Conservation (phyloP, 2,888 invertebrate genomes). For the Masnerella sp. region DNA sequence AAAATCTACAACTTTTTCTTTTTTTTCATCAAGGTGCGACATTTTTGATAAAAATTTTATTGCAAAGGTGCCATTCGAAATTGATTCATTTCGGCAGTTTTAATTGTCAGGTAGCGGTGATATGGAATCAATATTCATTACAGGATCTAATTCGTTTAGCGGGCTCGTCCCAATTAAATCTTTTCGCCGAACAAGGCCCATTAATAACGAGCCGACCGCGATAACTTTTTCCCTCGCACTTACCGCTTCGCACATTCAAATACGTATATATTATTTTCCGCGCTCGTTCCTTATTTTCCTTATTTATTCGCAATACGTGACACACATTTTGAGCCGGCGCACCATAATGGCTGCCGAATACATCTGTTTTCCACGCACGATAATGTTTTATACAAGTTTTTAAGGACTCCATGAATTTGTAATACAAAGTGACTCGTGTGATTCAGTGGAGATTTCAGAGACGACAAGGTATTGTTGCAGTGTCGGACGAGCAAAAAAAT, state of each 20-base stretch:
- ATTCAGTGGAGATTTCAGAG: conserved; percentile 35
- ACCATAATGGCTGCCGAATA: conserved; percentile 30
- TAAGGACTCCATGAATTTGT: conserved; percentile 46
- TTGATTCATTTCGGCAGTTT: too few relatives aligned
- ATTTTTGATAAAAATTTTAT: neutral
- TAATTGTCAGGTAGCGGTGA: too few relatives aligned
- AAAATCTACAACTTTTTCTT: neutral
- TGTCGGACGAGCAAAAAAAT: conserved; percentile 7
- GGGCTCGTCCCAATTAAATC: conserved; percentile 25
- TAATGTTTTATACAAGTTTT: conserved; percentile 47
- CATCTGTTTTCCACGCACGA: conserved; percentile 50
- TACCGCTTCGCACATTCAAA: conserved; percentile 22
- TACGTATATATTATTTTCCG: conserved; percentile 33
- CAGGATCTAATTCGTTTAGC: conserved; percentile 17
- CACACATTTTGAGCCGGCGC: conserved; percentile 13
- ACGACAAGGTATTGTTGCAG: neutral
- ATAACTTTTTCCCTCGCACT: conserved; percentile 27
- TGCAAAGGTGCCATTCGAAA: too few relatives aligned
- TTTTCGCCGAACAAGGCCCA: conserved; percentile 16
- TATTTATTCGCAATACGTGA: conserved; percentile 42
- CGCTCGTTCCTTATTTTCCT: conserved; percentile 25
- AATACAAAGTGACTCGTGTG: conserved; percentile 41
- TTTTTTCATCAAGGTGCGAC: neutral
- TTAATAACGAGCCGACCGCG: conserved; percentile 18
- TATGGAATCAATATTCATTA: conserved; percentile 31